These are phyloP conservation scores for Sandelia bainsii DNA, from an alignment of 2,797 vertebrate species.

Conservation along the genomic window DNA sequence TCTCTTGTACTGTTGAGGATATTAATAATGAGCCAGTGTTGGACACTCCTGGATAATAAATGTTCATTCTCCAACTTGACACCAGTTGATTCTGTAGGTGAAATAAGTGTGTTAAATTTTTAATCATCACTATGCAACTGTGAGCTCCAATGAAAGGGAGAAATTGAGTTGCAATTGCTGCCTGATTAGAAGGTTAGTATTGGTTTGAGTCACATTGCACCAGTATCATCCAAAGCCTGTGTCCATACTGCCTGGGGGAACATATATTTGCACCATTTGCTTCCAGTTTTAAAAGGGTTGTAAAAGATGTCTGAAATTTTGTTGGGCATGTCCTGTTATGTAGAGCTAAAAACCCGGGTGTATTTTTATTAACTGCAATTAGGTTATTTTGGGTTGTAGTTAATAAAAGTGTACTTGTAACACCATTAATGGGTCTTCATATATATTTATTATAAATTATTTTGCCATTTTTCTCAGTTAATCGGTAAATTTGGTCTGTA, in stretches of 20 bases:
- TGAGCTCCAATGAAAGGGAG: slow-evolving; percentile 50
- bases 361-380: background rate
- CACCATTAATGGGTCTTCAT: background rate
- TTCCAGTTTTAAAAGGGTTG: slow-evolving; percentile 18
- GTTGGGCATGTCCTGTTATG: background rate
- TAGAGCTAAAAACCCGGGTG: background rate
- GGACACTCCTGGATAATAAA: slow-evolving; percentile 85
- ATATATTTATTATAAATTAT: background rate
- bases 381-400: background rate
- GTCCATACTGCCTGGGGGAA: slow-evolving; percentile 5
- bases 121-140: slow-evolving; percentile 69
- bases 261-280: slow-evolving; percentile 12
- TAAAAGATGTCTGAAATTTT: slow-evolving; percentile 15
- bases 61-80: slow-evolving; percentile 84
- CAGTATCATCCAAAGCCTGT: slow-evolving; percentile 15
- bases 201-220: slow-evolving; percentile 19
- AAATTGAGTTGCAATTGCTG: slow-evolving; percentile 45
- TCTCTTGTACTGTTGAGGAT: slow-evolving; percentile 75
- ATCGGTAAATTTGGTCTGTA: background rate
- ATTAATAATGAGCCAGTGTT: slow-evolving; percentile 84
- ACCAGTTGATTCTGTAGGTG: slow-evolving; percentile 84
- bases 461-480: background rate
- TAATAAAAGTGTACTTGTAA: background rate
- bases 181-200: slow-evolving; percentile 33
- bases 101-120: slow-evolving; percentile 77